phyloP scores from a whole-genome alignment of 2,113 vertebrate genomes.

The Zosterops lateralis region DNA sequence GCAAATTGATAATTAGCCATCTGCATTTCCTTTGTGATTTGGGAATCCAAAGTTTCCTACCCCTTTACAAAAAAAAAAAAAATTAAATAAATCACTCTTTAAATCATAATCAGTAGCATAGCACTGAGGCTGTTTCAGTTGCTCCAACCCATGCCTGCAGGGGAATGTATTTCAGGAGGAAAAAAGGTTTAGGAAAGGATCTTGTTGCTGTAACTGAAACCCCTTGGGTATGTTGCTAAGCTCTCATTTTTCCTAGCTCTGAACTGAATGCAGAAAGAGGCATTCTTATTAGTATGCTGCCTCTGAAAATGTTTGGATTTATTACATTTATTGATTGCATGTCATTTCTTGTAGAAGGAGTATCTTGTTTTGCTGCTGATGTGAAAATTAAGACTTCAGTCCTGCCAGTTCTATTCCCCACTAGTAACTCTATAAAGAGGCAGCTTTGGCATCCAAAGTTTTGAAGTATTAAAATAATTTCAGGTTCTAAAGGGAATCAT shows the following conservation, averaged over 20 bases:
- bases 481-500: not conserved
- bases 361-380: slow-evolving; percentile 24
- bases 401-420: not conserved
- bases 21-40: not conserved
- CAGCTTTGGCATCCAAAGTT: not conserved
- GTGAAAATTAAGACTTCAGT: slow-evolving; percentile 44
- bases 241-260: not conserved
- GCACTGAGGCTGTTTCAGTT: not conserved
- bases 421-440: not conserved
- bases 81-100: not conserved
- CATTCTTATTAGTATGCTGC: slow-evolving; percentile 7
- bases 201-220: not conserved
- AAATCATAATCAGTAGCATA: not conserved
- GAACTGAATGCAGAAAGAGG: not conserved
- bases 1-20: not conserved
- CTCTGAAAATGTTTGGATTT: slow-evolving; percentile 31
- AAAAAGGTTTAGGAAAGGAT: not conserved
- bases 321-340: slow-evolving; percentile 43
- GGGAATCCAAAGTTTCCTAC: not conserved
- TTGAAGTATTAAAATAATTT: not conserved
- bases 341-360: slow-evolving; percentile 12
- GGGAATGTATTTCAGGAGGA: not conserved
- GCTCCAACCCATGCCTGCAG: not conserved
- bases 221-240: not conserved
- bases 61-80: not conserved